Evolutionary conservation across 1,140 invertebrate genomes (phyloP), one percentile per base, ranked within the genome.

Genomic region (Sesamia nonagrioides): DNA sequence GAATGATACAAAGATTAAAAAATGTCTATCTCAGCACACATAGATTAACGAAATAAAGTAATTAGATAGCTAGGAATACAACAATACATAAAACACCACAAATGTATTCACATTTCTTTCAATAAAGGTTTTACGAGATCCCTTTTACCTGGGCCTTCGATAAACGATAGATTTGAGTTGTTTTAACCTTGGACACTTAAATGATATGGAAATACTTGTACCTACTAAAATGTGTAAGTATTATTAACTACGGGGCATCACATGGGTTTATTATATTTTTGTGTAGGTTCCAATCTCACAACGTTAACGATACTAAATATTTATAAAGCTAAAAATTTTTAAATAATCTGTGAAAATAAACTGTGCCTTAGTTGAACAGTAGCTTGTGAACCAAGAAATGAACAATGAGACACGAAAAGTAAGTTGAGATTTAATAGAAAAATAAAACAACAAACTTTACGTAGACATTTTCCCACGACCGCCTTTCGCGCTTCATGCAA

Each of bases 401-500:
- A 42, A 42, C 1, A 48, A 5, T 17, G 5, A n/a, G 27, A 61
- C 58, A 40, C 63, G 8, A 18, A 17, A 18, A 66, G 37, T 66
- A n/a, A 42, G 37, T 66, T 9, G 17, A 72, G 50, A 37, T 3
- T 18, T 17, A 6, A 13, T 3, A 42, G 35, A 60, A 61, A 45
- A 21, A 73, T 54, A 74, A 75, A 37, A 15, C 17, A 54, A 82
- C 77, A 83, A 81, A 84, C 73, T 80, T 78, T 71, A 77, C 60
- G 8, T 50, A 37, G 21, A 77, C 54, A 74, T 66, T 75, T 81
- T 82, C 50, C 73, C 76, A 84, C 79, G 77, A 37, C 73, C 54
- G 68, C 74, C 74, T 81, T 85, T 85, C 79, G 81, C 82, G 78
- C 71, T 82, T 85, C 82, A 85, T 85, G 77, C 68, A 83, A 83